Evolutionary conservation across 1,140 invertebrate species (phyloP).

Genomic region (Halesus radiatus): DNA sequence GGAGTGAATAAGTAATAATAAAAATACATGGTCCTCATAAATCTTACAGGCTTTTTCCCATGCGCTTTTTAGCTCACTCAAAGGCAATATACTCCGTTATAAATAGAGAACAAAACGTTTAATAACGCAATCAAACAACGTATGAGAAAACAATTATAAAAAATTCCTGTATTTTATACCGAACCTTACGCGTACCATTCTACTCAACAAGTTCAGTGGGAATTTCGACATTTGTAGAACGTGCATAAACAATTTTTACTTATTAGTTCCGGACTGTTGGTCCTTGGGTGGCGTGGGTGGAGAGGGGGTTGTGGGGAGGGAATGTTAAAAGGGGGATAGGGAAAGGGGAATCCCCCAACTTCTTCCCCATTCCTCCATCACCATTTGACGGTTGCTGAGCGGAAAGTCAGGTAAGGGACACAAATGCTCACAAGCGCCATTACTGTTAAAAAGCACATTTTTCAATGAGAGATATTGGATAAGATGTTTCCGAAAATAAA

Average conservation of each 20-base stretch:
- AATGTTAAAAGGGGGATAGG: not conserved
- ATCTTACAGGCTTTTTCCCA: not conserved
- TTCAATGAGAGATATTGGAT: slow-evolving; percentile 30
- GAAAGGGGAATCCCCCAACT: not conserved
- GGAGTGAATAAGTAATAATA: not conserved
- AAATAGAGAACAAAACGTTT: too few relatives aligned
- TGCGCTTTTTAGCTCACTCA: too few relatives aligned
- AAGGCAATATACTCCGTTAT: too few relatives aligned
- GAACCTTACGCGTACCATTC: not conserved
- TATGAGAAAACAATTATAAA: too few relatives aligned
- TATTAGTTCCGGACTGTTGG: slow-evolving; percentile 44
- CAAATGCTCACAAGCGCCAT: slow-evolving; percentile 20
- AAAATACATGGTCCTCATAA: not conserved
- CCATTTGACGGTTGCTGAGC: not conserved
- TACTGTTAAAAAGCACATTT: slow-evolving; percentile 19
- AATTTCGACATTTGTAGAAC: slow-evolving; percentile 44
- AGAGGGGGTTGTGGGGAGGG: too few relatives aligned
- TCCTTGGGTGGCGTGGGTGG: not conserved
- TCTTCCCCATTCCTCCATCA: not conserved
- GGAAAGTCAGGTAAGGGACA: slow-evolving; percentile 33
- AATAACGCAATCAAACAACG: too few relatives aligned
- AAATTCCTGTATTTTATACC: too few relatives aligned
- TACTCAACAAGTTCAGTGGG: slow-evolving; percentile 37
- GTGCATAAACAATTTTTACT: slow-evolving; percentile 50
- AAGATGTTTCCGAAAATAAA: slow-evolving; percentile 12